Base-by-base conservation (phyloP, 2,113 vertebrate species). In the Nothoprocta pentlandii region DNA sequence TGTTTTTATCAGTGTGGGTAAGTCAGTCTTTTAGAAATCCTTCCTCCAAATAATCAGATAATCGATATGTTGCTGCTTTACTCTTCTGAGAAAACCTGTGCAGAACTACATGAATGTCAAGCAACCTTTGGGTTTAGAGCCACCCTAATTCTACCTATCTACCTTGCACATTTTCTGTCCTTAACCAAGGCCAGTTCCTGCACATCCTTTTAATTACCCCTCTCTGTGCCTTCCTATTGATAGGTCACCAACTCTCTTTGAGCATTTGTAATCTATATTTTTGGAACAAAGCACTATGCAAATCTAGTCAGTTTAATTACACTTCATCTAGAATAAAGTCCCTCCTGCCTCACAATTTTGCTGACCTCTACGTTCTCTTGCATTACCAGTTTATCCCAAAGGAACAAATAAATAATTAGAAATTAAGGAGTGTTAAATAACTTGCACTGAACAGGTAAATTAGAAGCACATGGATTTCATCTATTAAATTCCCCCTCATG, bases 261-360 rank as follows among this genome's bases (percentile, higher is more conserved):
- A 92, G 79, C 74, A 28, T 71, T 71, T 78, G 85, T 71, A 95
- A 95, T 63, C 87, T 53, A 3, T 79, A 89, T 76, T 87, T 93
- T 75, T 92, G 80, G 89, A 96, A 90, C 59, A 93, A 97, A 97
- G 94, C 59, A 75, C 71, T 96, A 91, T 93, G 87, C 81, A 96
- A 92, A 95, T 97, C 87, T 95, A 81, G 91, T 54, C 85, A n/a
- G 85, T 85, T 85, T 96, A 96, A 97, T 97, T 95, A 96, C n/a
- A 92, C 32, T 80, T 96, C 78, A 73, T 73, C 68, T 75, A n/a
- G 23, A 93, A 80, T 23, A 64, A 82, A 93, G 91, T 89, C 95
- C 85, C 79, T 90, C 71, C 69, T 70, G 90, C 81, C 44, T 77
- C 56, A 78, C 68, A 19, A 20, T 93, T 93, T 80, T 91, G 89